Evolutionary conservation across 2,113 vertebrate genomes (phyloP).

Genomic region (Callospermophilus lateralis): DNA sequence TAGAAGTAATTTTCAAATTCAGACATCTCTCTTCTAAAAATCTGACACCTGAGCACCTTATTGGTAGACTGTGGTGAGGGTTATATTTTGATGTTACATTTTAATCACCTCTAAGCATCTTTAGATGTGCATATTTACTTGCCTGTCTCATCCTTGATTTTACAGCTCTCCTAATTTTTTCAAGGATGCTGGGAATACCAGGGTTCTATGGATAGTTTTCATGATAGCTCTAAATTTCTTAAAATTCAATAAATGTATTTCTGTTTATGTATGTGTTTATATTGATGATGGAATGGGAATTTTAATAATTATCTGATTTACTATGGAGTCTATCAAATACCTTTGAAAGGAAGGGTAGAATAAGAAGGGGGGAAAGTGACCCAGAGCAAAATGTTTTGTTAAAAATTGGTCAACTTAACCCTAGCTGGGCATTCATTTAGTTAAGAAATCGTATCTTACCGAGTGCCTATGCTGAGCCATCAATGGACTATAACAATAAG

Average conservation of each 20-base stretch:
- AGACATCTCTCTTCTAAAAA: neutral
- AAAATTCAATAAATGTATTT: neutral
- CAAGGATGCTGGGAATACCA: neutral
- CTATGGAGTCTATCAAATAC: neutral
- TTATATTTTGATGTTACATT: neutral
- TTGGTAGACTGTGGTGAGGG: neutral
- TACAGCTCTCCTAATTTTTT: neutral
- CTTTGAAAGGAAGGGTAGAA: neutral
- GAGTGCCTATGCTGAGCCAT: neutral
- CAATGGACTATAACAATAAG: neutral
- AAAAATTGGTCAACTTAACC: neutral
- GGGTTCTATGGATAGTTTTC: neutral
- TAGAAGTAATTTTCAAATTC: conserved; percentile 24
- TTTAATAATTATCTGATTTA: neutral
- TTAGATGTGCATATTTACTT: neutral
- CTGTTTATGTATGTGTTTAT: neutral
- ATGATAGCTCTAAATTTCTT: neutral
- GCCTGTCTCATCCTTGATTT: neutral
- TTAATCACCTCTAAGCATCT: neutral
- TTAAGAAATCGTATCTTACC: neutral
- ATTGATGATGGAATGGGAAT: neutral
- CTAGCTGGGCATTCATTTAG: neutral
- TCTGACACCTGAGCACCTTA: neutral
- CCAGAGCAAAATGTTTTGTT: neutral
- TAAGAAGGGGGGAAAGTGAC: neutral